Percentiles rank a stretch among this genome's conserved stretches.
These are phyloP conservation scores for Eristalis intricaria DNA, from an alignment of 2,888 invertebrate genomes.

Conservation along the genomic window DNA sequence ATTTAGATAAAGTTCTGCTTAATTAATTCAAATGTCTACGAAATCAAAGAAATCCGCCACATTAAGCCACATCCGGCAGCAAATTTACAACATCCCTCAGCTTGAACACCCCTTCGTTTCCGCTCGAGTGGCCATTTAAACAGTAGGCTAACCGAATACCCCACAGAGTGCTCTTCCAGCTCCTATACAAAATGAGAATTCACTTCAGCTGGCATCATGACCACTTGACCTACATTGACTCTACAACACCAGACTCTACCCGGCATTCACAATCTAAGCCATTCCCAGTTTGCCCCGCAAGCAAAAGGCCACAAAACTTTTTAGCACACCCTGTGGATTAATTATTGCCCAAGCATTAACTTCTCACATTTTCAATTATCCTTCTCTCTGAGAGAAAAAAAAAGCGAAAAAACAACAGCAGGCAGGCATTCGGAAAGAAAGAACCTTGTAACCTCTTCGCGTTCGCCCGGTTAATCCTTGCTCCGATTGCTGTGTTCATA, in stretches of 20 bases:
- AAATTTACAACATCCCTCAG: neutral
- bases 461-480: constrained; percentile 16
- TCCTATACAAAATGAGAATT: neutral
- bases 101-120: neutral
- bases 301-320: neutral
- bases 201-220: neutral
- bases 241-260: neutral
- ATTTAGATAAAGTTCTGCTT: neutral
- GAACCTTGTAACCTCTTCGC: constrained; percentile 13
- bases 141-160: neutral
- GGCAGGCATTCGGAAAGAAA: neutral
- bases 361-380: constrained; percentile 47
- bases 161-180: neutral
- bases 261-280: neutral
- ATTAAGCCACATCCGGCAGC: constrained; percentile 88
- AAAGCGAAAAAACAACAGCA: constrained; percentile 9
- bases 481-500: constrained; percentile 34
- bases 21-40: neutral
- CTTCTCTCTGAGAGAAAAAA: neutral
- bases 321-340: constrained; percentile 8
- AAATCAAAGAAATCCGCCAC: neutral
- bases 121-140: neutral
- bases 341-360: constrained; percentile 36
- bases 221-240: constrained; percentile 1
- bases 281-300: neutral